phyloP scores from a whole-genome alignment of 2,888 invertebrate species.

The Homarus gammarus region DNA sequence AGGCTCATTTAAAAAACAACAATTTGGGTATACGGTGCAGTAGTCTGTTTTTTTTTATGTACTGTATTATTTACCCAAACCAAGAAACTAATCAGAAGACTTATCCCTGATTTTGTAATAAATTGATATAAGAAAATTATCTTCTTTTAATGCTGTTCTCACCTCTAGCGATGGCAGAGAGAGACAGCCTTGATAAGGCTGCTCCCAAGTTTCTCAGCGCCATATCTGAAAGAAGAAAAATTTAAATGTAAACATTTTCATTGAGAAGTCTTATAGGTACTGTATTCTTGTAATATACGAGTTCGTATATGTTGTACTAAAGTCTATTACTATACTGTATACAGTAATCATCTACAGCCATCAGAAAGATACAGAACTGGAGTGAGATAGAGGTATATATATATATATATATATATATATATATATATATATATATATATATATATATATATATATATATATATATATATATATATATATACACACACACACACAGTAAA shows the following conservation, averaged over 20 bases:
- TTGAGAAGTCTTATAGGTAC: background rate
- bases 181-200: constrained; percentile 23
- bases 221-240: constrained; percentile 10
- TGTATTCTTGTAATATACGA: background rate
- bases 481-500: no score
- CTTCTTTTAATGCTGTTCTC: background rate
- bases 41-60: no score
- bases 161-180: background rate
- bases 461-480: constrained; percentile 29
- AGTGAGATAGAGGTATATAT: background rate
- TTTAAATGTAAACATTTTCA: background rate
- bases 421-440: constrained; percentile 37
- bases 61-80: no score
- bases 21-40: no score
- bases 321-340: no score
- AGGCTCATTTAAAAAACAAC: no score
- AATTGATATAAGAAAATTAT: no score
- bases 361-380: background rate
- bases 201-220: constrained; percentile 26
- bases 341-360: no score
- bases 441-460: constrained; percentile 31
- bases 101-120: no score
- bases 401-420: constrained; percentile 21
- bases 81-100: no score
- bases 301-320: no score